Percentiles rank a stretch among this genome's conserved stretches.
Evolutionary conservation across 1,140 invertebrate species (phyloP).

Genomic region (Penaeus chinensis): DNA sequence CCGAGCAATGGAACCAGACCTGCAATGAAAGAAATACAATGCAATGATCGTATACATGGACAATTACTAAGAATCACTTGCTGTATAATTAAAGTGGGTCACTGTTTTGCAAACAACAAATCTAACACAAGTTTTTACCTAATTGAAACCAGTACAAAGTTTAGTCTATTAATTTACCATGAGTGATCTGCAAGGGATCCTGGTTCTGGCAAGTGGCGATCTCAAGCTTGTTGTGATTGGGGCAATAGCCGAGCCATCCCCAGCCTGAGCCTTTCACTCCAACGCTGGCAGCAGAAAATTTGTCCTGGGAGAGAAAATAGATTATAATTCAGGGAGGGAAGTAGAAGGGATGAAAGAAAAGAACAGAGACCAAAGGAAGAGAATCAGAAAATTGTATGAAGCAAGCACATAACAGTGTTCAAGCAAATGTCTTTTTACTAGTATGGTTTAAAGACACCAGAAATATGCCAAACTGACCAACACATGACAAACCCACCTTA

Average conservation of each 20-base stretch:
- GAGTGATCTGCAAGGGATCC: conserved; percentile 92
- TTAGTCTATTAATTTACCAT: conserved; percentile 28
- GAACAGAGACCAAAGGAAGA: too few relatives aligned
- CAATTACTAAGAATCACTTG: too few relatives aligned
- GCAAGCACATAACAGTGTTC: neutral
- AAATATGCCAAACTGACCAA: neutral
- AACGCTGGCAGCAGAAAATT: conserved; percentile 61
- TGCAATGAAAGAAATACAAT: neutral
- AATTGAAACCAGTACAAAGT: too few relatives aligned
- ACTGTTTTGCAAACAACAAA: too few relatives aligned
- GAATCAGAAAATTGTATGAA: too few relatives aligned
- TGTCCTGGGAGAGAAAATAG: conserved; percentile 36
- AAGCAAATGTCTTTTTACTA: neutral
- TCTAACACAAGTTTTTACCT: too few relatives aligned
- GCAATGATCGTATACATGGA: neutral
- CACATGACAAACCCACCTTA: conserved; percentile 36
- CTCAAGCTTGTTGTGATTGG: conserved; percentile 80
- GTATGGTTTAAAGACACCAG: neutral
- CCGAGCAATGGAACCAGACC: conserved; percentile 50
- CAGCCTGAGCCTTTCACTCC: conserved; percentile 87
- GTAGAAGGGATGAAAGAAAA: too few relatives aligned
- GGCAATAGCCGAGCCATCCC: conserved; percentile 97
- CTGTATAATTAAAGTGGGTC: too few relatives aligned
- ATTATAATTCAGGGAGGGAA: too few relatives aligned
- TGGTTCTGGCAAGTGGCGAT: conserved; percentile 95